Evolutionary conservation across 2,113 vertebrate species (phyloP), one percentile per base, ranked within the genome.

Genomic region (Myanophis thanlyinensis): DNA sequence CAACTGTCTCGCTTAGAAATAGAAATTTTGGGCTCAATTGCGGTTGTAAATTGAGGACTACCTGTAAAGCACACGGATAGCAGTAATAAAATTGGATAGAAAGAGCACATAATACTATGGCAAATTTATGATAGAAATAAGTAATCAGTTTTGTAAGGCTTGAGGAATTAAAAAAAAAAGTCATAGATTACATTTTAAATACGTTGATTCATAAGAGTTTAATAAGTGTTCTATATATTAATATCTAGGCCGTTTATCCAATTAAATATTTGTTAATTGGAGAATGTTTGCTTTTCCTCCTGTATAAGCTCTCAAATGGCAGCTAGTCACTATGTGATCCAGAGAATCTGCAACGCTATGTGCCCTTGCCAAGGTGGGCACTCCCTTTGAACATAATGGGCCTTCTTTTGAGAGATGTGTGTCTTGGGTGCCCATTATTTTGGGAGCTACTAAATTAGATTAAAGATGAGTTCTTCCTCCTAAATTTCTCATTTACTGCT

Each of bases 401-500:
- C 59, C 4, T 62, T 4, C 59, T 62, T 62, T 3, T 62, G 59
- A 62, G 59, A 62, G 11, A 62, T n/a, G 27, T n/a, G 27, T 89
- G 18, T 46, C 20, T 3, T 53, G 49, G 15, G 40, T 52, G 56
- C 47, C 48, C 1, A 20, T 51, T 53, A 27, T 47, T 53, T 87
- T 67, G 47, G 9, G 15, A 51, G 18, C 89, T 25, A 20, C 4
- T 35, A 35, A 18, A 87, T 91, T 87, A 52, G 52, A 27, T 80
- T 73, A 89, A 89, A 48, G 53, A 30, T 62, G 25, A 85, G 88
- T 87, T 67, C 4, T 56, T 92, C 0, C 2, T 23, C 46, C 56
- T 91, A 91, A 90, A 89, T 35, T 23, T 87, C 92, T 89, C 6
- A 92, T 92, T 89, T 91, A 18, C 23, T 91, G 51, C 40, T 90